phyloP scores from a whole-genome alignment of 2,797 vertebrate species.

The Phrynocephalus guinanensis region DNA sequence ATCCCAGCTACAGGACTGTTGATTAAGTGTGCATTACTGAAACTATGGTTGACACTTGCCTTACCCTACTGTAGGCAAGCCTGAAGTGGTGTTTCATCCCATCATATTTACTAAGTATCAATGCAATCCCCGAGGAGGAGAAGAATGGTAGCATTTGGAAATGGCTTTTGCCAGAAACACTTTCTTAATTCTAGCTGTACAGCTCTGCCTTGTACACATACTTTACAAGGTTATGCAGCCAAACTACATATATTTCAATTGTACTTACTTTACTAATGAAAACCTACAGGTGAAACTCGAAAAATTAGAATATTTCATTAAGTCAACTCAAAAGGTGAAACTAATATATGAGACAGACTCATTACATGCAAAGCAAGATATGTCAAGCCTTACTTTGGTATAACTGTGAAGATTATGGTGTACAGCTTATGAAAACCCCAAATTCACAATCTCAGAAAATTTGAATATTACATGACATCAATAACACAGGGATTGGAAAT shows the following conservation, averaged over 20 bases:
- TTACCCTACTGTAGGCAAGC: conserved; percentile 63
- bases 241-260: neutral
- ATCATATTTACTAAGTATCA: conserved; percentile 74
- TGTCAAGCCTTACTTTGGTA: too few species aligned
- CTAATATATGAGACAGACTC: too few species aligned
- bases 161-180: conserved; percentile 67
- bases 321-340: too few species aligned
- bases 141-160: conserved; percentile 57
- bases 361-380: too few species aligned
- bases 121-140: conserved; percentile 60
- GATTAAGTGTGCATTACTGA: conserved; percentile 67
- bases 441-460: too few species aligned
- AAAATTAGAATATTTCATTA: too few species aligned
- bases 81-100: conserved; percentile 64
- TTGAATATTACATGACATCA: too few species aligned
- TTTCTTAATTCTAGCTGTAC: conserved; percentile 47
- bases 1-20: conserved; percentile 66
- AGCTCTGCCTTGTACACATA: conserved; percentile 36
- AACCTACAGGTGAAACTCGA: neutral
- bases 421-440: too few species aligned
- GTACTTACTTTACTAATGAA: neutral
- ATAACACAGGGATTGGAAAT: too few species aligned
- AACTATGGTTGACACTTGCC: conserved; percentile 72
- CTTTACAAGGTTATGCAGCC: conserved; percentile 37
- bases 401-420: too few species aligned